Conservation (phyloP, 1,140 invertebrate genomes). For the Drosophila quadrilineata region DNA sequence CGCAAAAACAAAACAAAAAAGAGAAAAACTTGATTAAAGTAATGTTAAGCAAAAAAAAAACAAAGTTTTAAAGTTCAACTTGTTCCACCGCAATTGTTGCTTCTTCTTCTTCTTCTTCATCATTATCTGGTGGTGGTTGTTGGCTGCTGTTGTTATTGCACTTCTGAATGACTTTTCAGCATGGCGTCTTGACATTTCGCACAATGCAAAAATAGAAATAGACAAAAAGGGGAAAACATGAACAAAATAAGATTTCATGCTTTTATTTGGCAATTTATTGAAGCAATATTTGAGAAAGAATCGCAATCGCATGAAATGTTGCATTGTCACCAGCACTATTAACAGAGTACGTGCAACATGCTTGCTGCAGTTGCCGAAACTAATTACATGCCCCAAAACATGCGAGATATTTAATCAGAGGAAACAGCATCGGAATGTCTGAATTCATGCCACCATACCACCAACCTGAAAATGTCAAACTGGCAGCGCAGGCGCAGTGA, state of each 20-base stretch:
- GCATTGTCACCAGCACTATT: too few relatives aligned
- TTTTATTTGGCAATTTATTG: slow-evolving; percentile 68
- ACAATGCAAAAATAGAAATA: slow-evolving; percentile 33
- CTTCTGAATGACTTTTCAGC: slow-evolving; percentile 57
- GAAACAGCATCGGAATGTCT: slow-evolving; percentile 32
- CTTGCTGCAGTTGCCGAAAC: too few relatives aligned
- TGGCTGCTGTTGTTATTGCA: slow-evolving; percentile 43
- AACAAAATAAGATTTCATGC: slow-evolving; percentile 55
- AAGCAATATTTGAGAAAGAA: slow-evolving; percentile 31
- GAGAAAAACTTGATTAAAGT: slow-evolving; percentile 68
- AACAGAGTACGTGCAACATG: too few relatives aligned
- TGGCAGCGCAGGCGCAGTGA: slow-evolving; percentile 28
- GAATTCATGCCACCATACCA: slow-evolving; percentile 50
- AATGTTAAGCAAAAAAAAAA: slow-evolving; percentile 49
- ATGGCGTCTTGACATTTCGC: slow-evolving; percentile 65
- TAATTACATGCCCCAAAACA: too few relatives aligned
- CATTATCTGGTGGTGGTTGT: slow-evolving; percentile 24
- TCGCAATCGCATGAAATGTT: slow-evolving; percentile 22
- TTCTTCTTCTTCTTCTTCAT: slow-evolving; percentile 22
- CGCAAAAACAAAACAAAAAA: slow-evolving; percentile 26
- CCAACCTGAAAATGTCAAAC: slow-evolving; percentile 59
- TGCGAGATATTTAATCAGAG: slow-evolving; percentile 16
- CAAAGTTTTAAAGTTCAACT: slow-evolving; percentile 76
- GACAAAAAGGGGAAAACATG: slow-evolving; percentile 27
- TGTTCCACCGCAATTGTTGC: slow-evolving; percentile 43